Conservation (phyloP, 2,888 invertebrate species). For the Mythimna albipuncta region DNA sequence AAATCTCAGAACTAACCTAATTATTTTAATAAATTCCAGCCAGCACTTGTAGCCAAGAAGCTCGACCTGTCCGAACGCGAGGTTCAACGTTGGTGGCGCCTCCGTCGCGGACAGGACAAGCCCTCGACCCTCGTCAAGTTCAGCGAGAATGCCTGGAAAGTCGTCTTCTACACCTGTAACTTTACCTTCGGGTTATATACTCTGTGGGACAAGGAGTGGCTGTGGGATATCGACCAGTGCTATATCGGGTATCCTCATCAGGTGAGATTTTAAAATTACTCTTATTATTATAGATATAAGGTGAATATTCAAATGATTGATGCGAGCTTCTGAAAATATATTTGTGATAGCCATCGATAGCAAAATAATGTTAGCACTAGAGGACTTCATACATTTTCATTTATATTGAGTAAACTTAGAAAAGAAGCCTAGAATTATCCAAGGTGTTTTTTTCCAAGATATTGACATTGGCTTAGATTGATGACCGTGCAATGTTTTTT, state of each 20-base stretch:
- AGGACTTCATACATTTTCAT: no score
- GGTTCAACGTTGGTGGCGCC: constrained; percentile 97
- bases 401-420: no score
- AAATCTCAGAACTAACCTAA: no score
- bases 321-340: no score
- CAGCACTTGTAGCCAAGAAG: constrained; percentile 95
- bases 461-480: no score
- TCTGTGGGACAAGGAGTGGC: constrained; percentile 98
- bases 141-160: constrained; percentile 98
- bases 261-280: constrained; percentile 79
- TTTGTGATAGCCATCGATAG: background rate
- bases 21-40: constrained; percentile 48
- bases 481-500: background rate
- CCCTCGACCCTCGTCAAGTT: constrained; percentile 98
- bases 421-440: no score
- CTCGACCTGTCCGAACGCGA: constrained; percentile 96
- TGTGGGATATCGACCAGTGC: constrained; percentile 97
- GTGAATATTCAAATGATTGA: background rate
- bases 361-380: background rate
- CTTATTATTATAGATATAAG: background rate
- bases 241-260: constrained; percentile 96
- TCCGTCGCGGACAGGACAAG: constrained; percentile 96
- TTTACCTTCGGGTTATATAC: constrained; percentile 95
- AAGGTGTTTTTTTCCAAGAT: no score
- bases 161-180: constrained; percentile 95